A percentile compares a stretch with the other conserved stretches of the same genome.
Evolutionary conservation across 2,888 invertebrate species (phyloP).

Genomic region (Lysandra coridon): DNA sequence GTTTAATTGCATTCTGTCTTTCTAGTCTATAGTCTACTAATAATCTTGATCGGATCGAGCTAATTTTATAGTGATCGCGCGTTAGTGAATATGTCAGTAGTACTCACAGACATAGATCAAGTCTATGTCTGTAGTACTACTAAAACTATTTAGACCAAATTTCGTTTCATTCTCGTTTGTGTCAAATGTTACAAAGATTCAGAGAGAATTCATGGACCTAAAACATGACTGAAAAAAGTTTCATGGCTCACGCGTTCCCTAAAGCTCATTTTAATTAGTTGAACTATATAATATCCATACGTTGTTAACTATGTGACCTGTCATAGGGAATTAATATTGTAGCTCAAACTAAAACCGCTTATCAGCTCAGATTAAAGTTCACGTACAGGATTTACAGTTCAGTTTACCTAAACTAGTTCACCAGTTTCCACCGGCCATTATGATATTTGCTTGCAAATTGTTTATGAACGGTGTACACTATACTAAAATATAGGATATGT

Average conservation of each 20-base stretch:
- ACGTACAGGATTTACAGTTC: background rate
- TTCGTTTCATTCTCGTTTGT: too few species aligned
- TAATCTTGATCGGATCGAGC: too few species aligned
- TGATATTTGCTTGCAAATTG: slow-evolving; percentile 3
- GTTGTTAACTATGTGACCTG: background rate
- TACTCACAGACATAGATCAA: too few species aligned
- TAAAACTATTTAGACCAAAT: too few species aligned
- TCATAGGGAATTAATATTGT: background rate
- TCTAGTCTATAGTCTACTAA: background rate
- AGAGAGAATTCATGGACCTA: too few species aligned
- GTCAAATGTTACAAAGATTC: too few species aligned
- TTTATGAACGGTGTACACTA: background rate
- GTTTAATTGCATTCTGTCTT: background rate
- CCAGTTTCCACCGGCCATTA: background rate
- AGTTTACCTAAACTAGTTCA: background rate
- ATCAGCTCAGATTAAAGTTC: background rate
- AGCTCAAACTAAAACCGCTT: background rate
- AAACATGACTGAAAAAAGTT: too few species aligned
- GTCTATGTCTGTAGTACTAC: too few species aligned
- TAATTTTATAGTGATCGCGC: too few species aligned
- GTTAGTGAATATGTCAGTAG: too few species aligned
- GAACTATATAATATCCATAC: background rate
- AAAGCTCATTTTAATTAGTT: background rate
- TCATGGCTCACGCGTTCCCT: too few species aligned
- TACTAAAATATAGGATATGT: too few species aligned